Base-by-base conservation (phyloP, 2,888 invertebrate genomes). In the Rotaria macrura region DNA sequence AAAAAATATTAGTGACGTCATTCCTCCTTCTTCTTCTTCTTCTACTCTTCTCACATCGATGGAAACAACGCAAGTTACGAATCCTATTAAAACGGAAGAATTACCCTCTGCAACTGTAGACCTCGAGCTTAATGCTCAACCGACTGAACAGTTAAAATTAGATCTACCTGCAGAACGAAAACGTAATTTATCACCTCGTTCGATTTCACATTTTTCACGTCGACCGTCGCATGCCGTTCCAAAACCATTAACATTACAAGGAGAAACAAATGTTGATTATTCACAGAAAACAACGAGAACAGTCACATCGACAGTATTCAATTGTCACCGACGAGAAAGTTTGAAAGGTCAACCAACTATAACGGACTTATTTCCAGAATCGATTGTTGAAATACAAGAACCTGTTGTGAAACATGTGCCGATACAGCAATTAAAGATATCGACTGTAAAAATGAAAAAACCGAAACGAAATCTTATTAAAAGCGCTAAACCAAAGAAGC, bases 1-100 rank as follows among this genome's bases (percentile, higher is more conserved):
- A n/a, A n/a, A n/a, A n/a, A n/a, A n/a, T 65, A 65, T 65, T 34
- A 65, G 65, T 65, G 34, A 65, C 65, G 65, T 65, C 65, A 65
- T 29, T 38, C 65, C 65, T 34, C 29, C 65, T 65, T 34, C 34
- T 65, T 65, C 14, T 34, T 20, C 34, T 20, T 1, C 34, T 34
- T 2, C 65, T 65, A 25, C 29, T 20, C n/a, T 34, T 29, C n/a
- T n/a, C n/a, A n/a, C n/a, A n/a, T n/a, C n/a, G n/a, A 65, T 14
- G 17, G 65, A 65, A 65, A 65, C 65, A 65, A 17, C 20, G 34
- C 65, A 65, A 65, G 38, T 65, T 14, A 17, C 65, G 20, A 65
- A 65, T 65, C 34, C 29, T 65, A 20, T 20, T 20, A 38, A 34
- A 34, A 65, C 20, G 38, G 65, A 65, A 65, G 20, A 9, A 20